Percentiles rank a stretch among this genome's conserved stretches.
Conservation (phyloP, 2,888 invertebrate species). For the Alviniconcha strummeri region DNA sequence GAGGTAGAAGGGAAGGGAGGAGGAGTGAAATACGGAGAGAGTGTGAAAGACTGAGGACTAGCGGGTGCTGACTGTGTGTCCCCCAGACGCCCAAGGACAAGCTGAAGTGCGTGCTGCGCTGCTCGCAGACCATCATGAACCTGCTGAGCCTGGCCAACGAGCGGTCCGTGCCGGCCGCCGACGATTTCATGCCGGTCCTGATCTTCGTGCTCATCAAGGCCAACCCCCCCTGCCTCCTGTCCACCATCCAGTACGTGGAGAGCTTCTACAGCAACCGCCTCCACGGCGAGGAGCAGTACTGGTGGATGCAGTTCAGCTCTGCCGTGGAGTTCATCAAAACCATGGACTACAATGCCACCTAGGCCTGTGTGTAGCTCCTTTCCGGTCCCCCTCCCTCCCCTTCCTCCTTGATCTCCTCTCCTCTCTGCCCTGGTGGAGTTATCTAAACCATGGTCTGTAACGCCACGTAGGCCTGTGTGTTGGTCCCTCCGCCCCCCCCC, state of each 20-base stretch:
- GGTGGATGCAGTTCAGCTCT: slow-evolving; percentile 98
- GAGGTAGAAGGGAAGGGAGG: no score
- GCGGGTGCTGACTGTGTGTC: no score
- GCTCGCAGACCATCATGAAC: slow-evolving; percentile 95
- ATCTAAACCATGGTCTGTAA: no score
- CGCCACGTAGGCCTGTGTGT: no score
- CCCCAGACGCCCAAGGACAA: slow-evolving; percentile 87
- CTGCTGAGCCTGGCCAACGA: slow-evolving; percentile 86
- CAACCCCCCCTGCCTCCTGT: slow-evolving; percentile 93
- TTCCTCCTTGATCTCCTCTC: no score
- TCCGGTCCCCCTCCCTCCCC: no score
- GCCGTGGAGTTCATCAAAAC: slow-evolving; percentile 98
- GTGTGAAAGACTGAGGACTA: no score
- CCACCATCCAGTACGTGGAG: slow-evolving; percentile 96
- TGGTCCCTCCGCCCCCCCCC: no score
- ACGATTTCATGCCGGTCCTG: slow-evolving; percentile 96
- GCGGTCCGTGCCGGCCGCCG: slow-evolving; percentile 87
- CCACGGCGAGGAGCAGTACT: slow-evolving; percentile 94
- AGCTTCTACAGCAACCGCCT: slow-evolving; percentile 90
- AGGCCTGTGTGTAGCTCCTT: background rate
- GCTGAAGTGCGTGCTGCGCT: slow-evolving; percentile 87
- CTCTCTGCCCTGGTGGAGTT: no score
- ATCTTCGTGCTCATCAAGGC: slow-evolving; percentile 98
- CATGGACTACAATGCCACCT: slow-evolving; percentile 83
- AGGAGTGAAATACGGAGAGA: no score